These are phyloP conservation scores for Coregonus sp. DNA, from an alignment of 2,797 vertebrate genomes.

Conservation along the genomic window DNA sequence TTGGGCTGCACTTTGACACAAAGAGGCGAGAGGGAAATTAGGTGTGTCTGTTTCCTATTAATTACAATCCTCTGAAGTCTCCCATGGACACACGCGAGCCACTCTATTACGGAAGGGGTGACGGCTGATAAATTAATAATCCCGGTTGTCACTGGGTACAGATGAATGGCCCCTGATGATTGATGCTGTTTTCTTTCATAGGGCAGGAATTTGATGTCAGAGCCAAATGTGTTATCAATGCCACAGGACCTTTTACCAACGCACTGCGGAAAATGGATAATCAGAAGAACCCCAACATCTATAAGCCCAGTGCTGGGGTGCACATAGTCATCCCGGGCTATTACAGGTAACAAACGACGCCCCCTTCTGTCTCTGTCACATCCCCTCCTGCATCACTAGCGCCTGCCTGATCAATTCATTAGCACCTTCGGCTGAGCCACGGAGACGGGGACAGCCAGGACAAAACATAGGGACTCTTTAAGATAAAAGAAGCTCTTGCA, in stretches of 20 bases:
- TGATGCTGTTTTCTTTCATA: constrained; percentile 90
- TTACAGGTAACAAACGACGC: constrained; percentile 90
- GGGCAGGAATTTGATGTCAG: constrained; percentile 91
- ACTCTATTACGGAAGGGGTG: constrained; percentile 80
- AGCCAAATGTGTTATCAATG: constrained; percentile 98
- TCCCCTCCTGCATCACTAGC: constrained; percentile 64
- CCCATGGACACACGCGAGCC: constrained; percentile 77
- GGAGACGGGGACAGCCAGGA: constrained; percentile 28
- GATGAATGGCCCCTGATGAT: constrained; percentile 83
- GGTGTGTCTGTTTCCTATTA: constrained; percentile 86
- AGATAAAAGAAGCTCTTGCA: constrained; percentile 10
- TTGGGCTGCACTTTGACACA: constrained; percentile 76
- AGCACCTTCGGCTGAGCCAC: constrained; percentile 51
- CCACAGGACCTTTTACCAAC: constrained; percentile 96
- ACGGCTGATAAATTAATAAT: constrained; percentile 87
- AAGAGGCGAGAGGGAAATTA: constrained; percentile 82
- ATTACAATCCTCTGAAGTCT: constrained; percentile 84
- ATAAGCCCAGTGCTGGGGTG: constrained; percentile 93
- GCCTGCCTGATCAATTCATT: constrained; percentile 67
- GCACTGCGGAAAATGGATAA: constrained; percentile 94
- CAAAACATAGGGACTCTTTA: neutral
- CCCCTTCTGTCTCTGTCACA: constrained; percentile 86
- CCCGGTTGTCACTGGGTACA: constrained; percentile 78
- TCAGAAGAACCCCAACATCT: constrained; percentile 82
- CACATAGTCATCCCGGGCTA: constrained; percentile 99